A percentile compares a stretch with the other conserved stretches of the same genome.
These are phyloP conservation scores for Tenthredo amoena DNA, from an alignment of 2,888 invertebrate genomes.

Conservation along the genomic window DNA sequence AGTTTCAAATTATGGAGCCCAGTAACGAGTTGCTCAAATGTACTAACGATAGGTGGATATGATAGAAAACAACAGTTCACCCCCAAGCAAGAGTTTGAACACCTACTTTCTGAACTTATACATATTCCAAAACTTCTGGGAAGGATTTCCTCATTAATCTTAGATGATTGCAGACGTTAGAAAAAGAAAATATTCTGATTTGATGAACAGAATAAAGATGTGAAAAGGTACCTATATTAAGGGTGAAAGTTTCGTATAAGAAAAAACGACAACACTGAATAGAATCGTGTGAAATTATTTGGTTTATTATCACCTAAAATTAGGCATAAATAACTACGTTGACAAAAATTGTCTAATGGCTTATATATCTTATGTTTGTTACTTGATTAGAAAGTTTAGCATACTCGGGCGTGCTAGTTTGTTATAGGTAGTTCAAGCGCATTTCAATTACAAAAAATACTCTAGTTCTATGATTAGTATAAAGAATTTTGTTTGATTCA, in stretches of 20 bases:
- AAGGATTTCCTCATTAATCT: not conserved
- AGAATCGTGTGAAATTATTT: conserved; percentile 21
- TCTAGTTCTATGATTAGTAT: conserved; percentile 32
- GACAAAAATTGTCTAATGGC: conserved; percentile 42
- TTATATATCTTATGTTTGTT: conserved; percentile 14
- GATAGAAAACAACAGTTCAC: not conserved
- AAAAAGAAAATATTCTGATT: not conserved
- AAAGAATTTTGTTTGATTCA: conserved; percentile 11
- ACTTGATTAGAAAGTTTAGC: conserved; percentile 18
- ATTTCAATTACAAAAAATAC: conserved; percentile 32
- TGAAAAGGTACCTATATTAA: not conserved
- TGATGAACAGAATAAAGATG: not conserved
- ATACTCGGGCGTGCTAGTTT: conserved; percentile 11
- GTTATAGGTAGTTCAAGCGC: conserved; percentile 20
- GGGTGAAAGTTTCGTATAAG: not conserved
- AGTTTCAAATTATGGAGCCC: not conserved
- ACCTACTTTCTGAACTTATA: not conserved
- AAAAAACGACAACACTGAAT: not conserved
- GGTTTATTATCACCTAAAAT: conserved; percentile 38
- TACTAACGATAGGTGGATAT: not conserved
- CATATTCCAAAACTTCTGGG: not conserved
- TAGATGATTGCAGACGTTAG: not conserved
- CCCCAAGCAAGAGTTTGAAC: not conserved
- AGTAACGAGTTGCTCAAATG: not conserved
- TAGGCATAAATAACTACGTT: conserved; percentile 25